Conservation (phyloP, 1,140 invertebrate genomes). For the Hycleus phaleratus region DNA sequence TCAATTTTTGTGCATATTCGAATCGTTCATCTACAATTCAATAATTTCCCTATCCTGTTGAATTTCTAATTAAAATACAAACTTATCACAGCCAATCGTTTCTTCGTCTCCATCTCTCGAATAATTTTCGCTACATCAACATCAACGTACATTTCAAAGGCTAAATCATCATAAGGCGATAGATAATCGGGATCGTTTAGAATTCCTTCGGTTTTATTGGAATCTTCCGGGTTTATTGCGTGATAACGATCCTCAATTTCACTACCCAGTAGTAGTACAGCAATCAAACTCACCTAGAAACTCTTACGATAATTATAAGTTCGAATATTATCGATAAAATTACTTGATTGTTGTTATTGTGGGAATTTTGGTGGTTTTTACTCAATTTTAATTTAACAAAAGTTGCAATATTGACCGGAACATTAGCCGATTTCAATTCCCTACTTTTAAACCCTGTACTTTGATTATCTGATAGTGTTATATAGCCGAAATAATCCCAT, state of each 20-base stretch:
- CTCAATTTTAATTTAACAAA: slow-evolving; percentile 80
- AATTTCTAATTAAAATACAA: slow-evolving; percentile 18
- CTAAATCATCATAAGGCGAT: slow-evolving; percentile 88
- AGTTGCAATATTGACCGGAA: slow-evolving; percentile 66
- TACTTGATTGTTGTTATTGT: slow-evolving; percentile 78
- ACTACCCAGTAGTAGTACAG: slow-evolving; percentile 38
- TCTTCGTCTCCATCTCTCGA: slow-evolving; percentile 78
- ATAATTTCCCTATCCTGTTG: not conserved
- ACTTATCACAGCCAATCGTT: slow-evolving; percentile 74
- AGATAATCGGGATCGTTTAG: slow-evolving; percentile 54
- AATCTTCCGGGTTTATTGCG: slow-evolving; percentile 20
- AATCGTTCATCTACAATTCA: slow-evolving; percentile 69
- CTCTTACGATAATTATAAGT: not conserved
- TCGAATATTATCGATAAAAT: not conserved
- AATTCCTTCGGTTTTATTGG: slow-evolving; percentile 32
- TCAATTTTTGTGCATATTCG: slow-evolving; percentile 85
- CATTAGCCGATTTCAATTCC: slow-evolving; percentile 77
- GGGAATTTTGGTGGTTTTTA: slow-evolving; percentile 67
- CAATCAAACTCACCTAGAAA: slow-evolving; percentile 40
- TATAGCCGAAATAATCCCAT: slow-evolving; percentile 71
- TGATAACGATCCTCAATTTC: slow-evolving; percentile 19
- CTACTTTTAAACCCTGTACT: slow-evolving; percentile 74
- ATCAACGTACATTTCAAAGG: slow-evolving; percentile 96
- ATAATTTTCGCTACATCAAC: slow-evolving; percentile 84
- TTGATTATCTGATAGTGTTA: slow-evolving; percentile 73